These are phyloP conservation scores for Atta texana DNA, from an alignment of 1,140 invertebrate species.

Conservation along the genomic window DNA sequence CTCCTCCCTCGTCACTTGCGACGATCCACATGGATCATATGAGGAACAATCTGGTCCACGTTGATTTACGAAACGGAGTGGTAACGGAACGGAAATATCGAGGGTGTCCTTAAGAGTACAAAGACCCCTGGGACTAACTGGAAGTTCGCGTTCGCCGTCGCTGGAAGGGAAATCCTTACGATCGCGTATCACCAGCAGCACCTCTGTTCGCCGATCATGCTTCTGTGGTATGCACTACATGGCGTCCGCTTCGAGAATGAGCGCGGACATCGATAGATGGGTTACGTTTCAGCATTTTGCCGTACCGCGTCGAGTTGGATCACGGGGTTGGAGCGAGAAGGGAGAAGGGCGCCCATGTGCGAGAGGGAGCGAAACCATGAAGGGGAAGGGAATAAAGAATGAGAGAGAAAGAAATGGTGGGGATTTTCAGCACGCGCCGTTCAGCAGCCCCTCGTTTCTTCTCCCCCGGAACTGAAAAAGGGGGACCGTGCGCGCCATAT, in stretches of 20 bases:
- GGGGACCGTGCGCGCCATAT: constrained; percentile 80
- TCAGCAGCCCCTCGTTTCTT: constrained; percentile 80
- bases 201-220: constrained; percentile 61
- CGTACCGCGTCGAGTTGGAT: constrained; percentile 52
- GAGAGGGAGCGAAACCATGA: constrained; percentile 41
- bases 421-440: constrained; percentile 85
- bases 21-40: not conserved
- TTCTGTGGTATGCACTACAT: constrained; percentile 83
- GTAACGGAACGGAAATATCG: constrained; percentile 15
- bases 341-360: constrained; percentile 51
- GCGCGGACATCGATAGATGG: constrained; percentile 83
- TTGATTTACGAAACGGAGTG: constrained; percentile 7
- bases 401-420: constrained; percentile 73
- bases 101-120: not conserved
- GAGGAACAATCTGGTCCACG: constrained; percentile 3
- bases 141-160: constrained; percentile 25
- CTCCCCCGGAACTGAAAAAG: constrained; percentile 79
- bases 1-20: constrained; percentile 4
- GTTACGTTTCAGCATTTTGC: constrained; percentile 82
- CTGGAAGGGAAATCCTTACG: constrained; percentile 25
- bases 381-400: constrained; percentile 41
- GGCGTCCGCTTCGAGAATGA: constrained; percentile 85
- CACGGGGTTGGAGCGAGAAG: constrained; percentile 48
- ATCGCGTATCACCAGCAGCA: constrained; percentile 38
- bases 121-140: constrained; percentile 2